Evolutionary conservation across 23 tunicate genomes (phyloP).

Genomic region (Diplosoma virens): DNA sequence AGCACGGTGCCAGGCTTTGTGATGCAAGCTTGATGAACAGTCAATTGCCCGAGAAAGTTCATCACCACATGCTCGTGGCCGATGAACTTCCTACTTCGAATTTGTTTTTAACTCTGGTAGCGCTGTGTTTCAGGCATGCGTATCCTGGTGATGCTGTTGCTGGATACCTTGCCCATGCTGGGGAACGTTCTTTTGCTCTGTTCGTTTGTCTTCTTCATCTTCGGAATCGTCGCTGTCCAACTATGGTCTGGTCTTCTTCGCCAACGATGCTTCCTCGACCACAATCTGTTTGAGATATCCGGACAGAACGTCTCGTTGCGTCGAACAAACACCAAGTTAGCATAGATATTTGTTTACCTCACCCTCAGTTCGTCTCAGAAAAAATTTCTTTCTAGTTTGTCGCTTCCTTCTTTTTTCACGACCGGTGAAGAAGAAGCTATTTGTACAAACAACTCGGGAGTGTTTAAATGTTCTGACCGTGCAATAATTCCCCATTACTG

Average conservation of each 20-base stretch:
- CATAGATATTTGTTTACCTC: too few relatives aligned
- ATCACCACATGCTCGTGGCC: too few relatives aligned
- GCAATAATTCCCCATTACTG: slow-evolving; percentile 1
- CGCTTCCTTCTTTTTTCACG: neutral
- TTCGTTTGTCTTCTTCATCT: slow-evolving; percentile 80
- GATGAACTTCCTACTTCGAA: too few relatives aligned
- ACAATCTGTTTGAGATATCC: neutral
- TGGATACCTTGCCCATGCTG: slow-evolving; percentile 85
- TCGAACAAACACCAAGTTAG: neutral
- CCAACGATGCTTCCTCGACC: slow-evolving; percentile 67
- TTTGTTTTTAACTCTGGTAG: neutral
- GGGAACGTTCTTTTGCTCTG: slow-evolving; percentile 91
- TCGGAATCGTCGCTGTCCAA: slow-evolving; percentile 85
- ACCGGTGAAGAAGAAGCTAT: slow-evolving; percentile 33
- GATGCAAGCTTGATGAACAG: too few relatives aligned
- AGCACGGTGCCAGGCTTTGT: too few relatives aligned
- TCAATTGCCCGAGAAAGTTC: too few relatives aligned
- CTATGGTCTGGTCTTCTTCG: slow-evolving; percentile 72
- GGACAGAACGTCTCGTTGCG: neutral
- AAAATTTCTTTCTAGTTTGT: neutral
- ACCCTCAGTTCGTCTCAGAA: too few relatives aligned
- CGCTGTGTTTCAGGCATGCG: slow-evolving; percentile 58
- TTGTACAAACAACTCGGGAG: slow-evolving; percentile 42
- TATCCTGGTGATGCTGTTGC: slow-evolving; percentile 67
- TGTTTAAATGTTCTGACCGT: slow-evolving; percentile 44